Evolutionary conservation across 2,888 invertebrate genomes (phyloP).

Genomic region (Stegana nigrithorax): DNA sequence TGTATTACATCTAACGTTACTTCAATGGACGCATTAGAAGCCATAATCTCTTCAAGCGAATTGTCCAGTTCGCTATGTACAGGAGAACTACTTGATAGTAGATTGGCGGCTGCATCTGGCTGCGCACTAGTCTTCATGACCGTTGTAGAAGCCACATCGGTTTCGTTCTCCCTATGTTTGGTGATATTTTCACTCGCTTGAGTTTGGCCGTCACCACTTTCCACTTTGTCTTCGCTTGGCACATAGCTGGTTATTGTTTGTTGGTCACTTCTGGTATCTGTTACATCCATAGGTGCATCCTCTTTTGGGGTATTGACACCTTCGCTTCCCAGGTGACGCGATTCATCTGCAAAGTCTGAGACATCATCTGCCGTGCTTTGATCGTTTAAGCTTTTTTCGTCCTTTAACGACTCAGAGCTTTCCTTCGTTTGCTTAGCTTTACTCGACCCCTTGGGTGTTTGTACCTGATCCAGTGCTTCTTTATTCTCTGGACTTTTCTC

Average conservation of each 20-base stretch:
- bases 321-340: constrained; percentile 26
- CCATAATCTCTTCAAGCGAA: constrained; percentile 64
- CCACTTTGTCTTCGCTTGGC: constrained; percentile 30
- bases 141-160: no score
- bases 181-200: no score
- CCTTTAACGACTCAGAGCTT: constrained; percentile 6
- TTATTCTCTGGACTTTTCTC: constrained; percentile 26
- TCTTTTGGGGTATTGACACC: constrained; percentile 22
- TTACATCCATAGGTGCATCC: constrained; percentile 17
- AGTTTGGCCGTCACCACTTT: background rate
- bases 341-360: constrained; percentile 64
- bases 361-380: constrained; percentile 67
- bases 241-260: no score
- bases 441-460: no score
- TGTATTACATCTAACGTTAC: constrained; percentile 54
- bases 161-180: constrained; percentile 18
- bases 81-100: constrained; percentile 33
- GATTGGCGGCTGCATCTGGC: background rate
- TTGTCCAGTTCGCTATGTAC: constrained; percentile 60
- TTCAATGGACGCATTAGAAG: constrained; percentile 63
- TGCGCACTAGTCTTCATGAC: background rate
- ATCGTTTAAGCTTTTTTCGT: constrained; percentile 54
- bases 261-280: background rate
- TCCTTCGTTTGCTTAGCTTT: background rate
- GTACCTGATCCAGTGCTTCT: no score